Base-by-base conservation (phyloP, 1,140 invertebrate species). In the Rhynchophorus ferrugineus region DNA sequence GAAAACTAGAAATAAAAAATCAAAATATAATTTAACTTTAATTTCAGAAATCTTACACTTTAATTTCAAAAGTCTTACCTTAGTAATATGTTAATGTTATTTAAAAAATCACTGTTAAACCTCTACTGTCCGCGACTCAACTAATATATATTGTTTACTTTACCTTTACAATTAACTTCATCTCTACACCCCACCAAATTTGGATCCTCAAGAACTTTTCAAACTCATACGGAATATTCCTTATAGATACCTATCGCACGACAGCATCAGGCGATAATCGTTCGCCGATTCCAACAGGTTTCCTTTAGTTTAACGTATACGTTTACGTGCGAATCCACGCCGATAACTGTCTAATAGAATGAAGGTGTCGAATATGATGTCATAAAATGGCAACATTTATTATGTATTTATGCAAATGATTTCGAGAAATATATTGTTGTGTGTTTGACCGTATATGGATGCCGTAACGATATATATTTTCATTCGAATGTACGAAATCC, bases 61-160 rank as follows among this genome's bases (percentile, higher is more conserved):
- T n/a, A n/a, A n/a, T n/a, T n/a, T n/a, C n/a, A n/a, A n/a, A n/a
- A n/a, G n/a, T n/a, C 36, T 41, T 41, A 49, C 46, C 14, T 38
- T 29, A 21, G 7, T 38, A 17, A 35, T 17, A 17, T 29, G n/a
- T n/a, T 24, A 22, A n/a, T n/a, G n/a, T n/a, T n/a, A n/a, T n/a
- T n/a, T n/a, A 8, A 24, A 33, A 49, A 24, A 14, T 22, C 46
- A 39, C 36, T 41, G 11, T 21, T 49, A 29, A n/a, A 29, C 24
- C 24, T 29, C 24, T 37, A 50, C 48, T 35, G n/a, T n/a, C n/a
- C n/a, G n/a, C n/a, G n/a, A 34, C 48, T 29, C 48, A 29, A 50
- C 39, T 42, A 50, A 19, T 49, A 16, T 19, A 49, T 18, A 24
- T 24, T 49, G 46, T 49, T 49, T 49, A 39, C 37, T 35, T 49